phyloP scores from a whole-genome alignment of 1,140 invertebrate species.

The Olivierus martensii region DNA sequence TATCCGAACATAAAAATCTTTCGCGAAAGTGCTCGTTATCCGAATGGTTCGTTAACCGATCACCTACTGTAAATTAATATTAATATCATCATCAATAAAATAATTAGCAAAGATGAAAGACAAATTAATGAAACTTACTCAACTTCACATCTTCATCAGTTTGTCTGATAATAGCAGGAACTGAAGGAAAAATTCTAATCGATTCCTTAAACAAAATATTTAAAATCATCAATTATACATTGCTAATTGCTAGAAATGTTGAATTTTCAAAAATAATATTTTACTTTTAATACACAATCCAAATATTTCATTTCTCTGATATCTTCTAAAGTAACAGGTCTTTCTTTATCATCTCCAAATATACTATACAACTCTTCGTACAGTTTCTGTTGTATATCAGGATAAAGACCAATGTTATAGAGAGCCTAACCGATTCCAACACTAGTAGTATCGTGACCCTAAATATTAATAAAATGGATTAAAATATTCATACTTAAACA shows the following conservation, averaged over 20 bases:
- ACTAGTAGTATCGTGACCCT: constrained; percentile 21
- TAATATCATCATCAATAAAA: too few relatives aligned
- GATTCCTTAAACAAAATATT: constrained; percentile 14
- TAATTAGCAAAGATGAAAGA: too few relatives aligned
- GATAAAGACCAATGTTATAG: constrained; percentile 56
- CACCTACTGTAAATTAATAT: too few relatives aligned
- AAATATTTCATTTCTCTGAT: constrained; percentile 27
- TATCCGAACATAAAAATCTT: too few relatives aligned
- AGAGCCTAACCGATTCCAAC: constrained; percentile 39
- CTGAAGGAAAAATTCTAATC: constrained; percentile 16
- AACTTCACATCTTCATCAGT: too few relatives aligned
- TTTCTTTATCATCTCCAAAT: constrained; percentile 24
- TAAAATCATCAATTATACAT: too few relatives aligned
- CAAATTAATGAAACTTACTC: too few relatives aligned
- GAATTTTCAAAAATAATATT: neutral
- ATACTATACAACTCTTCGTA: constrained; percentile 34
- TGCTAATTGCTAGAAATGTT: too few relatives aligned
- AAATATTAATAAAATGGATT: too few relatives aligned
- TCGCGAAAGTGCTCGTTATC: too few relatives aligned
- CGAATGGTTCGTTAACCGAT: too few relatives aligned
- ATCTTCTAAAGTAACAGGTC: constrained; percentile 28
- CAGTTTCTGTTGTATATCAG: constrained; percentile 58
- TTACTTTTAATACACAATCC: constrained; percentile 44
- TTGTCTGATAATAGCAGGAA: constrained; percentile 14
- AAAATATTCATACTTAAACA: too few relatives aligned